Evolutionary conservation across 2,797 vertebrate genomes (phyloP).

Genomic region (Monodelphis domestica): DNA sequence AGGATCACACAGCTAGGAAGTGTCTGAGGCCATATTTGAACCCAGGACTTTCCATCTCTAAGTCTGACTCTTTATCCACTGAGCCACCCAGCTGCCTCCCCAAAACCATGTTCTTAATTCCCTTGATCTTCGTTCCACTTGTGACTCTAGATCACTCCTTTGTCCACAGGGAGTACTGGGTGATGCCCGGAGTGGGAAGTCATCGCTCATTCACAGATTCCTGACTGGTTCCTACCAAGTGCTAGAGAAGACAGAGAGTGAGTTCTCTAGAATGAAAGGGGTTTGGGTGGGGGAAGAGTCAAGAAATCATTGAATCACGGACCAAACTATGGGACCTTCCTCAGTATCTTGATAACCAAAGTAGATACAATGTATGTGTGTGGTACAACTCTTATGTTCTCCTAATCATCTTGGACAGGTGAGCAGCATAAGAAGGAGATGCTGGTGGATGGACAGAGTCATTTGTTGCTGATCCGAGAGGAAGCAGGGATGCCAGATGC

Average conservation of each 20-base stretch:
- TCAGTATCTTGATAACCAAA: not conserved
- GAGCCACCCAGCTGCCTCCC: too few species aligned
- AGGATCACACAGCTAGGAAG: too few species aligned
- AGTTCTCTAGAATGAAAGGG: conserved; percentile 66
- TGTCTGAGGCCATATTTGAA: too few species aligned
- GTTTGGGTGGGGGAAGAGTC: conserved; percentile 27
- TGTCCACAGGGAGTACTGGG: conserved; percentile 92
- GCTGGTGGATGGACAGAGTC: conserved; percentile 93
- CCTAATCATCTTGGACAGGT: conserved; percentile 83
- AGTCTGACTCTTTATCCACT: too few species aligned
- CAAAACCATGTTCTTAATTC: not conserved
- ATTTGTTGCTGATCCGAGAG: conserved; percentile 95
- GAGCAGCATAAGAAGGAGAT: conserved; percentile 96
- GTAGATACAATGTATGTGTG: not conserved
- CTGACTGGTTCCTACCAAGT: conserved; percentile 94
- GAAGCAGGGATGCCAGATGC: conserved; percentile 92
- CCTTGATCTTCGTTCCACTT: conserved; percentile 16
- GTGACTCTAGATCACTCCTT: not conserved
- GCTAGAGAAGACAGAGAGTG: conserved; percentile 93
- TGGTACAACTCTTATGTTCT: conserved; percentile 7
- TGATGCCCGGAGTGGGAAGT: conserved; percentile 93
- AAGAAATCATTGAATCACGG: not conserved
- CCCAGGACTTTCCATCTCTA: too few species aligned
- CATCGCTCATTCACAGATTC: conserved; percentile 95
- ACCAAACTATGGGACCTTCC: not conserved